phyloP scores from a whole-genome alignment of 2,113 vertebrate species.

The Dissostichus mawsoni region DNA sequence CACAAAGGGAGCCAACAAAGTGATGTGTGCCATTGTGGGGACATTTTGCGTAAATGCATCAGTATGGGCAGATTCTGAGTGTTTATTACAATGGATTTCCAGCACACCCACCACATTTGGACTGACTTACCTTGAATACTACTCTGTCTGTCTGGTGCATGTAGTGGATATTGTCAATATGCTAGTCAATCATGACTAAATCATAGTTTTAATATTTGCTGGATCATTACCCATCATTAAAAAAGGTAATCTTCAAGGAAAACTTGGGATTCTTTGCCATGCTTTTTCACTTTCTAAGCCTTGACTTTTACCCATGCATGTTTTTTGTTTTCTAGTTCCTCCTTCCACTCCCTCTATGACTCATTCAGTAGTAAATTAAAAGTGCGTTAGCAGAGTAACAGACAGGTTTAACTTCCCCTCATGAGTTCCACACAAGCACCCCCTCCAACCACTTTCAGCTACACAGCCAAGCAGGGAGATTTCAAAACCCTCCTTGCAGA shows the following conservation, averaged over 20 bases:
- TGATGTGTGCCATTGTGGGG: not conserved
- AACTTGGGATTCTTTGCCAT: not conserved
- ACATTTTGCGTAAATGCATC: too few relatives aligned
- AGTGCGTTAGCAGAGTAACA: conserved; percentile 22
- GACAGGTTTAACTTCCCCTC: conserved; percentile 14
- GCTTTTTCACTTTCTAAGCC: not conserved
- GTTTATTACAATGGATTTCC: not conserved
- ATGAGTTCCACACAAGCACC: conserved; percentile 27
- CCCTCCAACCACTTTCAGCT: conserved; percentile 29
- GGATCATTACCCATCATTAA: not conserved
- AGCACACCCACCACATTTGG: not conserved
- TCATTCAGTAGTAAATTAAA: conserved; percentile 27
- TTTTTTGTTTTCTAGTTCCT: not conserved
- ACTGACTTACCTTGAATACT: not conserved
- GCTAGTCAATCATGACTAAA: not conserved
- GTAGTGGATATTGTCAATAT: not conserved
- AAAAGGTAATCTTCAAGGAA: not conserved
- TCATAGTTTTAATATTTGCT: not conserved
- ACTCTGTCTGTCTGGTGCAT: too few relatives aligned
- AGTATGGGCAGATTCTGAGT: not conserved
- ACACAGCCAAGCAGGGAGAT: conserved; percentile 52
- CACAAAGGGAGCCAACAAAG: not conserved
- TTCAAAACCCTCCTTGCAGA: conserved; percentile 36
- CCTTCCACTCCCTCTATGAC: conserved; percentile 29
- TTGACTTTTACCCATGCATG: not conserved